A percentile compares a stretch with the other conserved stretches of the same genome.
Conservation (phyloP, 2,113 vertebrate species). For the Bagarius yarrelli region DNA sequence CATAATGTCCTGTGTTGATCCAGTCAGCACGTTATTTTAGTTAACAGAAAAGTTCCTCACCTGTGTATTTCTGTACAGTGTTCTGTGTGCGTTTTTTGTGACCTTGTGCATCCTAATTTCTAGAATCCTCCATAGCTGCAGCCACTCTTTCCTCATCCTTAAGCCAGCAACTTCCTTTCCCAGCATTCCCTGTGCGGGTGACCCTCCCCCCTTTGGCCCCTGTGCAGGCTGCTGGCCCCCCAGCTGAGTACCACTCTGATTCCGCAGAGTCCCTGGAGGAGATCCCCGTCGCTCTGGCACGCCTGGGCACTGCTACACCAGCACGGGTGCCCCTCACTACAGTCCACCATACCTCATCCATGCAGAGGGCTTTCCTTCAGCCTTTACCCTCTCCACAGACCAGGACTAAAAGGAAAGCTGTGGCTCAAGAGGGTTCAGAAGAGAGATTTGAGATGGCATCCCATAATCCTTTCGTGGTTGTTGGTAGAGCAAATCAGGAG, state of each 20-base stretch:
- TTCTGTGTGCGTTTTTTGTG: conserved; percentile 37
- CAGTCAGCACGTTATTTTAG: neutral
- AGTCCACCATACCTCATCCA: conserved; percentile 34
- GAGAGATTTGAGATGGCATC: conserved; percentile 70
- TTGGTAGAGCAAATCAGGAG: conserved; percentile 78
- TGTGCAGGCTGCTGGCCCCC: conserved; percentile 69
- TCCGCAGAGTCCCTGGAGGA: conserved; percentile 87
- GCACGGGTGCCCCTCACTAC: conserved; percentile 29
- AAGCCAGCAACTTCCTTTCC: conserved; percentile 66
- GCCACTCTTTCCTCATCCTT: conserved; percentile 61
- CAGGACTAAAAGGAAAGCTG: conserved; percentile 68
- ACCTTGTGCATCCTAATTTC: conserved; percentile 43
- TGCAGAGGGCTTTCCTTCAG: conserved; percentile 26
- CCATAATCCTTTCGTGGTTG: conserved; percentile 72
- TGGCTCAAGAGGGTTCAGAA: conserved; percentile 35
- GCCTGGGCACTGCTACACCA: conserved; percentile 74
- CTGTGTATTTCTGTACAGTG: neutral
- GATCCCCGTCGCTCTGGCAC: conserved; percentile 82
- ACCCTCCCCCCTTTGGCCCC: conserved; percentile 60
- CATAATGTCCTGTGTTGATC: neutral
- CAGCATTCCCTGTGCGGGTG: conserved; percentile 68
- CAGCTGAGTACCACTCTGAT: conserved; percentile 80
- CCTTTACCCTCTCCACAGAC: conserved; percentile 57
- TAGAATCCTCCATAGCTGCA: conserved; percentile 52
- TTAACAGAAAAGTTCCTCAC: no score